Conservation (phyloP, 2,888 invertebrate species). For the Cylloceria caligata region DNA sequence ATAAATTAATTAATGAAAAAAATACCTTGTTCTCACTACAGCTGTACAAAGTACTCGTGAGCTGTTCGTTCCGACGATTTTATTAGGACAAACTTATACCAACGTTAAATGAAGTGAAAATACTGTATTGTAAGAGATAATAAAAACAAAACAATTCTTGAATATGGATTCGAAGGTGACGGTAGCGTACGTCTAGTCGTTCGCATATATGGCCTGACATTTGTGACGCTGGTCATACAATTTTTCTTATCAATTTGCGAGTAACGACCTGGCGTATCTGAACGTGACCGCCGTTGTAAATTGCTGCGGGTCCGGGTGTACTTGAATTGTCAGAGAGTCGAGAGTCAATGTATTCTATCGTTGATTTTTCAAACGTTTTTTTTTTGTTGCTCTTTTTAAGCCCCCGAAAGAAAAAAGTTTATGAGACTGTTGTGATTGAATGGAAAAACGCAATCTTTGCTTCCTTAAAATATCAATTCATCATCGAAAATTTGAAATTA, state of each 20-base stretch:
- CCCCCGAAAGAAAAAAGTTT: neutral
- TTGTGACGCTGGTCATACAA: too few species aligned
- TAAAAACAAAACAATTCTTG: slow-evolving; percentile 66
- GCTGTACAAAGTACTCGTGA: slow-evolving; percentile 66
- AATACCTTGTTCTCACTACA: slow-evolving; percentile 53
- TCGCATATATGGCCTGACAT: neutral
- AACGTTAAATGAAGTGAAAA: slow-evolving; percentile 67
- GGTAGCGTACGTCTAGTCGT: neutral
- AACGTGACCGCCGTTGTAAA: slow-evolving; percentile 60
- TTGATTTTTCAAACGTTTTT: neutral
- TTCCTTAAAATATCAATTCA: neutral
- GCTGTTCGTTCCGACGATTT: slow-evolving; percentile 72
- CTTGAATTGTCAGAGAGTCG: slow-evolving; percentile 21
- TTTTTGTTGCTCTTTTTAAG: neutral
- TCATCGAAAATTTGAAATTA: too few species aligned
- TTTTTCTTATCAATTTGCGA: slow-evolving; percentile 46
- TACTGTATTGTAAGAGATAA: slow-evolving; percentile 74
- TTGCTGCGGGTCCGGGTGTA: slow-evolving; percentile 71
- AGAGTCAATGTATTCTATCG: slow-evolving; percentile 14
- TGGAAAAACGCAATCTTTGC: neutral
- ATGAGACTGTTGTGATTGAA: neutral
- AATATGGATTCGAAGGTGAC: slow-evolving; percentile 52
- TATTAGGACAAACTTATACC: slow-evolving; percentile 74
- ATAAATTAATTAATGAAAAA: slow-evolving; percentile 20
- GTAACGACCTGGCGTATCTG: slow-evolving; percentile 47